These are phyloP conservation scores for Euphydryas editha DNA, from an alignment of 2,888 invertebrate species.

Conservation along the genomic window DNA sequence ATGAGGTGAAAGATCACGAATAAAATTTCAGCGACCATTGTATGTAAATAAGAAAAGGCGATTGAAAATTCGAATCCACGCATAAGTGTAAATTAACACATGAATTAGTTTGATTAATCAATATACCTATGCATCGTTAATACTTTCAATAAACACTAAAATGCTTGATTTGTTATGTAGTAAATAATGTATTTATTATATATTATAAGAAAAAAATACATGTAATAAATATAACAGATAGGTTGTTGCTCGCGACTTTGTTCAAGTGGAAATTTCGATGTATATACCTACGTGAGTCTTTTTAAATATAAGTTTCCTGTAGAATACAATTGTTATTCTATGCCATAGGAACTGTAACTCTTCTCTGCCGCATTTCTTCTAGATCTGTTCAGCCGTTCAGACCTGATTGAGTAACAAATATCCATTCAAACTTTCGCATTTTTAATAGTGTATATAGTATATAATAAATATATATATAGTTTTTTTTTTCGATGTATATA, in stretches of 20 bases:
- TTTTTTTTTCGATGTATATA: no score
- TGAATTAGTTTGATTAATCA: constrained; percentile 32
- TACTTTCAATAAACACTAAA: background rate
- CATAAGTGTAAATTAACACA: constrained; percentile 37
- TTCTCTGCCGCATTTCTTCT: no score
- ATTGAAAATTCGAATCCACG: constrained; percentile 13
- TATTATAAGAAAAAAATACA: background rate
- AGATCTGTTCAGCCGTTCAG: no score
- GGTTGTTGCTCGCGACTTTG: background rate
- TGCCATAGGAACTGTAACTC: no score
- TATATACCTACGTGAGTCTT: no score
- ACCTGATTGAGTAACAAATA: no score
- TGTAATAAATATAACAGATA: background rate
- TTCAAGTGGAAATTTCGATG: background rate
- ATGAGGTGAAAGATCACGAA: constrained; percentile 52
- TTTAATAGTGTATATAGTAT: no score
- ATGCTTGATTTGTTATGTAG: background rate
- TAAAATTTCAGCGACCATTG: constrained; percentile 47
- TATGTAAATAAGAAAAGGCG: constrained; percentile 43
- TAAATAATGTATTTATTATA: background rate
- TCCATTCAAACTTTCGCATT: no score
- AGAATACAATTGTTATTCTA: no score
- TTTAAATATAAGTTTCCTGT: no score
- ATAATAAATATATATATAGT: no score
- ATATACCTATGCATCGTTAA: background rate